These are phyloP conservation scores for Sander vitreus DNA, from an alignment of 2,113 vertebrate genomes.

Conservation along the genomic window DNA sequence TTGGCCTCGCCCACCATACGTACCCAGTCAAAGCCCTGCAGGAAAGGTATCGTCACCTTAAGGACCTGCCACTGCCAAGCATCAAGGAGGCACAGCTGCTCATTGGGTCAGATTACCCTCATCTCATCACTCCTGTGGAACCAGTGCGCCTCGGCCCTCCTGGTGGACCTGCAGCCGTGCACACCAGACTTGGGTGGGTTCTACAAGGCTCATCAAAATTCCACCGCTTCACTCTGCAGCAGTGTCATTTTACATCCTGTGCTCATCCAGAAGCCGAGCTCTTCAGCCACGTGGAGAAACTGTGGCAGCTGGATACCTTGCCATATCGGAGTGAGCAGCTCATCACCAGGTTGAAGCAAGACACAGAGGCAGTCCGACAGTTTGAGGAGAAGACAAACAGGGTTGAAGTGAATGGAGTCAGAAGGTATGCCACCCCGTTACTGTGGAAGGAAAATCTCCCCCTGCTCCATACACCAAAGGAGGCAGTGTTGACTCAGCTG, in stretches of 20 bases:
- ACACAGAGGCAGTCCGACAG: not conserved
- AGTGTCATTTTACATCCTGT: not conserved
- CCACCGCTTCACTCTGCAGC: not conserved
- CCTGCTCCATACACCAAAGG: not conserved
- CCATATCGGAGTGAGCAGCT: not conserved
- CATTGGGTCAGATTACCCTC: too few relatives aligned
- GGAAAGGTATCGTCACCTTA: not conserved
- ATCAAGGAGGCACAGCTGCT: not conserved
- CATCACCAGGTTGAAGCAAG: not conserved
- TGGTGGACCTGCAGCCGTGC: too few relatives aligned
- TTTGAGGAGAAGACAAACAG: not conserved
- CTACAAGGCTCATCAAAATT: not conserved
- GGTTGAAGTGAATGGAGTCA: too few relatives aligned
- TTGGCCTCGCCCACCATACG: not conserved
- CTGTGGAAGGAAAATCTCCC: not conserved
- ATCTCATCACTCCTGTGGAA: too few relatives aligned
- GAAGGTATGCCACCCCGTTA: too few relatives aligned
- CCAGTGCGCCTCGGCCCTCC: too few relatives aligned
- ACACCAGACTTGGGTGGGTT: too few relatives aligned
- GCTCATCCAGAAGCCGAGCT: not conserved
- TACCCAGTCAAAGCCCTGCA: not conserved
- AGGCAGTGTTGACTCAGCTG: not conserved
- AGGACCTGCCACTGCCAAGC: not conserved
- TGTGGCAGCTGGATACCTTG: not conserved
- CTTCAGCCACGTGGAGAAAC: not conserved